Base-by-base conservation (phyloP, 2,113 vertebrate genomes). In the Pavo muticus region DNA sequence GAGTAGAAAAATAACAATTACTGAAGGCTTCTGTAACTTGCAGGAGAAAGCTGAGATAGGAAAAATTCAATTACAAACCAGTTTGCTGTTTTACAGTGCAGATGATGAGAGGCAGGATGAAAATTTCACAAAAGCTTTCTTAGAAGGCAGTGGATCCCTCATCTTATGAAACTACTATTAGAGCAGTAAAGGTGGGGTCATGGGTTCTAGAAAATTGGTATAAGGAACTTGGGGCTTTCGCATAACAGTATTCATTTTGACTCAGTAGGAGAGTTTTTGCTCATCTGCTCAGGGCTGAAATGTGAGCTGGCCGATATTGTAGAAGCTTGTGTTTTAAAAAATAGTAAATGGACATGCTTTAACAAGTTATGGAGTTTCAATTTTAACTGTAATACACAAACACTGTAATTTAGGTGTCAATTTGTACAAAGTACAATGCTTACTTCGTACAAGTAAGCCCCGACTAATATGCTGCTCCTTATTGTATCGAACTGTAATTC, bases 61-160 rank as follows among this genome's bases (percentile, higher is more conserved):
- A 86, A 74, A 86, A 91, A 93, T 75, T 91, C 76, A 81, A 81
- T 94, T 95, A 84, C 69, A 90, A 88, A 69, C 79, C 88, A 94
- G 95, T 91, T 80, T 90, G 86, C 64, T 86, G 3, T 84, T 88
- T 88, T 91, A 68, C 25, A 81, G 60, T 64, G 69, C 77, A 4
- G 42, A 47, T 87, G 86, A 67, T 84, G 73, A 47, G 52, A 86
- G 64, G 72, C 19, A 71, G 84, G 82, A 37, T 77, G 42, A 48
- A 88, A 94, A 80, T 80, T 86, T 94, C 64, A 61, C 16, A 54
- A 84, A 95, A 47, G 42, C 50, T 74, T 88, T 86, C 63, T 25
- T 11, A 48, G 75, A 32, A 86, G 68, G 71, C 60, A 59, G 30
- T 19, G 27, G 64, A 56, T 90, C 11, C 40, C n/a, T 90, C 78